Base-by-base conservation (phyloP, 2,113 vertebrate species). In the Oxygymnocypris stewartii region DNA sequence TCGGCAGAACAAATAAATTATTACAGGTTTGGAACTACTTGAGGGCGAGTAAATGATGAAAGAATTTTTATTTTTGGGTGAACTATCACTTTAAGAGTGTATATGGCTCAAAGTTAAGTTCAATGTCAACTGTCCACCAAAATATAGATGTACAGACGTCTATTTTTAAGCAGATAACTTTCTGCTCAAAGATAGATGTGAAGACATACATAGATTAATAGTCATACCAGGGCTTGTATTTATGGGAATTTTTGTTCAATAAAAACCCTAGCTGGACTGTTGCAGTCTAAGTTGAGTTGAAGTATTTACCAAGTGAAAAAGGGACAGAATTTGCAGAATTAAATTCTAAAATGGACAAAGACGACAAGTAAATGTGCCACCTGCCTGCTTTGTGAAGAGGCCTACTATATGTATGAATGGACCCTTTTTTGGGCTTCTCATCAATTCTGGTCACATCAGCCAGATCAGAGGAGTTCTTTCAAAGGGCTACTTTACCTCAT, bases 401-500 rank as follows among this genome's bases (percentile, higher is more conserved):
- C 82, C 69, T 83, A 54, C 81, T 59, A 51, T 74, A 74, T 44
- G 65, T 61, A 37, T 76, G 74, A 88, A 88, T 73, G 31, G 81
- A 35, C 61, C 76, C n/a, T 67, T 88, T 85, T n/a, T 78, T 71
- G 63, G 82, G 13, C 63, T 16, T 31, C 49, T 77, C 54, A 63
- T 35, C 71, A 73, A 88, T 87, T 80, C 85, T 81, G 76, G 69
- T 87, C 88, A 87, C 85, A 84, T 74, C 80, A 78, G 31, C 65
- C 54, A 84, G 49, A 84, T 87, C 78, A 86, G 84, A 86, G 79
- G 59, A 13, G 6, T 25, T 61, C 44, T 82, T 85, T 86, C 84
- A 83, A 78, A 42, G 63, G 16, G 82, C 77, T 75, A 74, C 65
- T 79, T 57, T 57, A 69, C 80, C 80, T 84, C 63, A 79, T 88